phyloP scores from a whole-genome alignment of 1,140 invertebrate species.

The Caenorhabditis remanei region DNA sequence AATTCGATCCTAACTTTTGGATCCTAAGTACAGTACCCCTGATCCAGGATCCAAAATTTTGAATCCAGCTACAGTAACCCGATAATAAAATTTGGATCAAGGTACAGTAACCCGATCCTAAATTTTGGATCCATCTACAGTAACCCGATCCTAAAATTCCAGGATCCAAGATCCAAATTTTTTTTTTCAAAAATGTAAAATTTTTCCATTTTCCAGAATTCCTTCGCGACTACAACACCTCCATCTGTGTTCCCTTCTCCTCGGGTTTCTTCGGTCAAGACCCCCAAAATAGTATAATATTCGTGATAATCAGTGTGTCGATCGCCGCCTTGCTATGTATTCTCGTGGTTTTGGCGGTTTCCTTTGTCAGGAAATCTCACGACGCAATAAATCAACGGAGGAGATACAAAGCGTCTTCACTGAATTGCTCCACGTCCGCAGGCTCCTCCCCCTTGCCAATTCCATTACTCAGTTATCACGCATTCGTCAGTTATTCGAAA shows the following conservation, averaged over 20 bases:
- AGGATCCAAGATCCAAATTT: too few species aligned
- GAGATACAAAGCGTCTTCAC: conserved; percentile 71
- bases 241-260: conserved; percentile 63
- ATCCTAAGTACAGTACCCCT: too few species aligned
- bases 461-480: conserved; percentile 69
- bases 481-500: conserved; percentile 73
- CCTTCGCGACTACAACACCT: conserved; percentile 56
- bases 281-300: conserved; percentile 62
- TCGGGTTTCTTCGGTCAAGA: conserved; percentile 65
- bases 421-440: conserved; percentile 71
- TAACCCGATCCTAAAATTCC: too few species aligned
- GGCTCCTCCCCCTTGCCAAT: conserved; percentile 63
- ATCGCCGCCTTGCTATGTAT: conserved; percentile 50
- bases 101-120: too few species aligned
- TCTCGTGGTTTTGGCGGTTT: conserved; percentile 58
- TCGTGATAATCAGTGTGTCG: conserved; percentile 58
- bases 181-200: not conserved
- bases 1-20: too few species aligned
- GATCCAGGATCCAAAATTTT: too few species aligned
- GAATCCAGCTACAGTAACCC: too few species aligned
- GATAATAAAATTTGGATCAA: too few species aligned
- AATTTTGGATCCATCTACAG: too few species aligned
- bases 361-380: conserved; percentile 63
- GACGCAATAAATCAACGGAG: conserved; percentile 61
- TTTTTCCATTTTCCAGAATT: conserved; percentile 8